Evolutionary conservation across 1,140 invertebrate genomes (phyloP), one percentile per base, ranked within the genome.

Genomic region (Paralvinella palmiformis): DNA sequence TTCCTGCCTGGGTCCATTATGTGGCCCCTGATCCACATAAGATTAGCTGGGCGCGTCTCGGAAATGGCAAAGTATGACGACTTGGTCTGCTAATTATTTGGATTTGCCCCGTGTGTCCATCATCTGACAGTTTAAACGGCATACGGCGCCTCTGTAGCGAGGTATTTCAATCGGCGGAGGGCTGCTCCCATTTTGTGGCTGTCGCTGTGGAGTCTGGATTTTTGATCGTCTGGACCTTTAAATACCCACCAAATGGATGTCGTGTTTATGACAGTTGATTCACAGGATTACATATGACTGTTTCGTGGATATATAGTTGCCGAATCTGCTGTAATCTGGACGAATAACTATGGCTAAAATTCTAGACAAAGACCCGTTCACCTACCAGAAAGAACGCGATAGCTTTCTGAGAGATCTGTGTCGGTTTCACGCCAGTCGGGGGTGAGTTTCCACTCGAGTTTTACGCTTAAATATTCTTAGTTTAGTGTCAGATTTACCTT

Each of bases 341-440:
- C 52, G 60, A 63, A 66, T 68, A 68, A 76, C 74, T 70, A 88
- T 88, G 86, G 86, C 87, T 78, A 83, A 85, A 80, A 82, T 86
- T 80, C 83, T 86, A 72, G 86, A 86, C 81, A 88, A 88, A 85
- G 87, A 88, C 80, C 84, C 86, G 70, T 84, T 84, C 78, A 85
- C 83, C 69, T 89, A 88, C 80, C 82, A 85, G 73, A 83, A 85
- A 80, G 88, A 89, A 79, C 85, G 87, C 70, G 85, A 86, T 66
- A 82, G 83, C 68, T 93, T 93, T 82, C 80, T 91, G 67, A 85
- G 87, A 71, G 90, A 91, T 72, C 81, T 92, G 68, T 85, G 86
- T 69, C 88, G 89, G 73, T 92, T 92, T 75, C 91, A 92, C 78
- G 88, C 90, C 63, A 86, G 86, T 65, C 86, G 89, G 82, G 89